Percentiles rank a stretch among this genome's conserved stretches.
Conservation (phyloP, 2,113 vertebrate genomes). For the Toxostoma redivivum region DNA sequence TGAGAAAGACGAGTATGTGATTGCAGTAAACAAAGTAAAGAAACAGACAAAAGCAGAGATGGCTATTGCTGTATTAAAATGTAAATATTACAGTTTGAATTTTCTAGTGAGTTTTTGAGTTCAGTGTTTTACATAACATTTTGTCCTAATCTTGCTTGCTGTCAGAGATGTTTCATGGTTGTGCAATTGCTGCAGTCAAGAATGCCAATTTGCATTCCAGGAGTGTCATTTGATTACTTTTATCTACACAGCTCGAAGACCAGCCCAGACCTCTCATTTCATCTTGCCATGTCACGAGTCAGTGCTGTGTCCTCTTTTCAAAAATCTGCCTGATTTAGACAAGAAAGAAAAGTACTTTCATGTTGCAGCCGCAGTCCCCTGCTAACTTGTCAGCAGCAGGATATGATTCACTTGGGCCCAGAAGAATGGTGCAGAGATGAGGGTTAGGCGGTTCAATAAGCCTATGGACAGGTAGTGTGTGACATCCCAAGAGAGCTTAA, state of each 20-base stretch:
- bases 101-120: conserved; percentile 75
- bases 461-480: conserved; percentile 93
- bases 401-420: conserved; percentile 81
- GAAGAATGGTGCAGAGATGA: conserved; percentile 76
- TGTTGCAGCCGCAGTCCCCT: conserved; percentile 80
- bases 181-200: conserved; percentile 84
- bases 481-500: conserved; percentile 83
- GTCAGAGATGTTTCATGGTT: conserved; percentile 87
- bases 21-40: conserved; percentile 33
- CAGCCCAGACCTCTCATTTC: conserved; percentile 82
- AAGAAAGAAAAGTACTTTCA: conserved; percentile 82
- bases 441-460: conserved; percentile 92
- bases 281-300: conserved; percentile 85
- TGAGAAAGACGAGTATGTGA: conserved; percentile 6
- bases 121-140: conserved; percentile 83
- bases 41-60: conserved; percentile 58
- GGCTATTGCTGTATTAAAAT: conserved; percentile 68
- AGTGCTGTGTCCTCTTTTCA: conserved; percentile 79
- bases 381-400: conserved; percentile 84
- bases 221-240: conserved; percentile 95
- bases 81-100: conserved; percentile 75
- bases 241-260: conserved; percentile 84
- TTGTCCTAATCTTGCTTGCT: conserved; percentile 84
- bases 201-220: conserved; percentile 96
- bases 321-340: conserved; percentile 82